A percentile compares a stretch with the other conserved stretches of the same genome.
Evolutionary conservation across 2,888 invertebrate species (phyloP).

Genomic region (Eudasyphora cyanicolor): DNA sequence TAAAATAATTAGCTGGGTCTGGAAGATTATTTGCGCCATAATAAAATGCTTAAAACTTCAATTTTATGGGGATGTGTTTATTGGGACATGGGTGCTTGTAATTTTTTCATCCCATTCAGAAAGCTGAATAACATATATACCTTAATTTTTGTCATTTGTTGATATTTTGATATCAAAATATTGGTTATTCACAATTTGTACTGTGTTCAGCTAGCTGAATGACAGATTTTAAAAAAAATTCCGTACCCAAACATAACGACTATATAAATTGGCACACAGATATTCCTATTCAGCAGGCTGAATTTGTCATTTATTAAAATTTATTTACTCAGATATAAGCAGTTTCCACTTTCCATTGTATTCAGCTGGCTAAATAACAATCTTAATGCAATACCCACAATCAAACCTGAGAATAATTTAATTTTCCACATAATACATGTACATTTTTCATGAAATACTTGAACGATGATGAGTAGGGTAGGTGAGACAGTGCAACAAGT

Average conservation of each 20-base stretch:
- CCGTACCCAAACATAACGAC: neutral
- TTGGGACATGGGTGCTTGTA: too few relatives aligned
- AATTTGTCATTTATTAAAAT: neutral
- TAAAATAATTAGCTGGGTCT: too few relatives aligned
- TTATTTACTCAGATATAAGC: neutral
- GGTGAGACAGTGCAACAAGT: neutral
- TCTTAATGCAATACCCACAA: neutral
- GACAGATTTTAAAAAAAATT: neutral
- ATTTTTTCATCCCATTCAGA: too few relatives aligned
- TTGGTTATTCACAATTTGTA: too few relatives aligned
- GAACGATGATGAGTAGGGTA: neutral
- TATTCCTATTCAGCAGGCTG: neutral
- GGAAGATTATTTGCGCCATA: too few relatives aligned
- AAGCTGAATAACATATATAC: too few relatives aligned
- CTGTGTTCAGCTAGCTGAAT: conserved; percentile 33
- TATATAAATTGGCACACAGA: too few relatives aligned
- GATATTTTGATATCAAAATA: too few relatives aligned
- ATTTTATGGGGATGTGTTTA: too few relatives aligned
- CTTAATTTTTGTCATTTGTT: too few relatives aligned
- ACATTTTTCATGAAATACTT: neutral
- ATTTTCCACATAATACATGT: neutral
- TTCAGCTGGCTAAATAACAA: neutral
- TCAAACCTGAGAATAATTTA: neutral
- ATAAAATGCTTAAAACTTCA: too few relatives aligned
- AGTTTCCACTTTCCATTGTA: neutral